Percentiles rank a stretch among this genome's conserved stretches.
These are phyloP conservation scores for Diorhabda sublineata DNA, from an alignment of 1,140 invertebrate species.

Conservation along the genomic window DNA sequence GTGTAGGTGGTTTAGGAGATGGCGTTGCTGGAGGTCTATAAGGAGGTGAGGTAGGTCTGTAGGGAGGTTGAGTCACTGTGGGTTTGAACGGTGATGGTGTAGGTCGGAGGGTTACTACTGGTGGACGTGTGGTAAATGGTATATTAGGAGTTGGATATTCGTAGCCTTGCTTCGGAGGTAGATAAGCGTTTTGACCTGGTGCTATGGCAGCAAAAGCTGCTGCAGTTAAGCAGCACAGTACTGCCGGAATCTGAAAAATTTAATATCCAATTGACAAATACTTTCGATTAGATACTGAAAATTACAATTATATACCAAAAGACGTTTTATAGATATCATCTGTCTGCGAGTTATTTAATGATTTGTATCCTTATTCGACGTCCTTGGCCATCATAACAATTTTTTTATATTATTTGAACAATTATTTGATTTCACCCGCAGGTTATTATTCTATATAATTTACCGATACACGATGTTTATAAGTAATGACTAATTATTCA, in stretches of 20 bases:
- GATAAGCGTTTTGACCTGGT: slow-evolving; percentile 58
- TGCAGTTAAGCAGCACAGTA: slow-evolving; percentile 46
- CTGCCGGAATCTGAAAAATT: slow-evolving; percentile 41
- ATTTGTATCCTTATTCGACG: no score
- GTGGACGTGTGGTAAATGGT: slow-evolving; percentile 49
- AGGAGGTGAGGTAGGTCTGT: slow-evolving; percentile 26
- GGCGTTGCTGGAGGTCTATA: slow-evolving; percentile 37
- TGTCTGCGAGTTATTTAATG: no score
- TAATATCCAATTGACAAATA: no score
- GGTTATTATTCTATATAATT: no score
- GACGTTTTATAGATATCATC: no score
- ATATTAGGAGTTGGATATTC: slow-evolving; percentile 56
- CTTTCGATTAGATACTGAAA: no score
- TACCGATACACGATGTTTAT: no score
- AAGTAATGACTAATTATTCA: no score
- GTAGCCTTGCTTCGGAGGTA: slow-evolving; percentile 56
- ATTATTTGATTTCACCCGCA: no score
- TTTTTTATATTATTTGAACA: no score
- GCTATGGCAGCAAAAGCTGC: slow-evolving; percentile 43
- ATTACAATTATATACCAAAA: no score
- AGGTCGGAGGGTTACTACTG: slow-evolving; percentile 35
- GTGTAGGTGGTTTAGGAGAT: slow-evolving; percentile 26
- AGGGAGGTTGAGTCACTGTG: slow-evolving; percentile 25
- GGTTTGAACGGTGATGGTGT: slow-evolving; percentile 26
- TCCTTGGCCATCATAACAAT: no score